These are phyloP conservation scores for Xestia c-nigrum DNA, from an alignment of 2,888 invertebrate genomes.

Conservation along the genomic window DNA sequence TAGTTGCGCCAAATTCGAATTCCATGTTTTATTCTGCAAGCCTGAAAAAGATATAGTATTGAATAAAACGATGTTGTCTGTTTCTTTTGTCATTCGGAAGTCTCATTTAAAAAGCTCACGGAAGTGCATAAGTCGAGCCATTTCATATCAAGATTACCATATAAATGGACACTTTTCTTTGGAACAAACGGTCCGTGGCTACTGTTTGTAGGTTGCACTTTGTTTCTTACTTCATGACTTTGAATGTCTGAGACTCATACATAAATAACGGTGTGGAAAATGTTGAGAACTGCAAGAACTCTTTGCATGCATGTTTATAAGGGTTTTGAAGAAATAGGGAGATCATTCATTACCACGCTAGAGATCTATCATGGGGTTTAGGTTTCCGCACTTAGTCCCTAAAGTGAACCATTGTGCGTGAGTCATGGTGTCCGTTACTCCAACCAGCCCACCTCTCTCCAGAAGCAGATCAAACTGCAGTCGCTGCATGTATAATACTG, in stretches of 20 bases:
- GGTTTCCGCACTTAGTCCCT: too few relatives aligned
- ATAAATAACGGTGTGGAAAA: not conserved
- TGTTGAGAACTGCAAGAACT: not conserved
- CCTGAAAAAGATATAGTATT: not conserved
- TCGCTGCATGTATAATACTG: not conserved
- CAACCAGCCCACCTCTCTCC: too few relatives aligned
- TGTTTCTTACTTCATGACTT: conserved; percentile 31
- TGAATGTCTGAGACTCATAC: conserved; percentile 1
- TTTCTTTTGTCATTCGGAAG: not conserved
- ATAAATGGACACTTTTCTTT: conserved; percentile 17
- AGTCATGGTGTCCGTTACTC: too few relatives aligned
- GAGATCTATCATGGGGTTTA: too few relatives aligned
- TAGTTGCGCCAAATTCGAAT: not conserved
- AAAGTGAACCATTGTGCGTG: too few relatives aligned
- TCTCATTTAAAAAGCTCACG: not conserved
- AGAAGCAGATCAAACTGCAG: too few relatives aligned
- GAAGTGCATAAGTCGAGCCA: conserved; percentile 11
- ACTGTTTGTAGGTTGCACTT: conserved; percentile 4
- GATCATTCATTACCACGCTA: not conserved
- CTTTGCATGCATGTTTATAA: not conserved
- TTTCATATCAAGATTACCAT: conserved; percentile 38
- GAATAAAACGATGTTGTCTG: not conserved
- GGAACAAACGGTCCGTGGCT: conserved; percentile 10
- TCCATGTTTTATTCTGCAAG: not conserved
- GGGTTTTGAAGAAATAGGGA: not conserved